These are phyloP conservation scores for Folsomia manolachei DNA, from an alignment of 2,888 invertebrate species.

Conservation along the genomic window DNA sequence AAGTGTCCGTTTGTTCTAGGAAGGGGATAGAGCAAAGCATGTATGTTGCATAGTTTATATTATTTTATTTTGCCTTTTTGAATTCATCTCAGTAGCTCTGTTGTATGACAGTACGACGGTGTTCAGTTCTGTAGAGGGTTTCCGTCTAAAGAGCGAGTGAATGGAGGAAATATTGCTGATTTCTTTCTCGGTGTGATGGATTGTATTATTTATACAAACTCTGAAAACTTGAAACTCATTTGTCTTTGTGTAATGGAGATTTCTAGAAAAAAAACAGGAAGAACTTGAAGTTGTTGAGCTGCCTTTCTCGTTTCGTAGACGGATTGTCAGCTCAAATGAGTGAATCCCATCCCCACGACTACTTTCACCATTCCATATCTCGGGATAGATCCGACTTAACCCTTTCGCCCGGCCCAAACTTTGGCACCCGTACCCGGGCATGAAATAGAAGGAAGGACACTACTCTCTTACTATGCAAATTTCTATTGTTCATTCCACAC, in stretches of 20 bases:
- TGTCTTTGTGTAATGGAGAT: conserved; percentile 38
- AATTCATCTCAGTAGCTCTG: no score
- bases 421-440: background rate
- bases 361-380: conserved; percentile 24
- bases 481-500: conserved; percentile 6
- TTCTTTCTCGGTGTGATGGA: conserved; percentile 45
- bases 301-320: background rate
- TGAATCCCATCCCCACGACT: conserved; percentile 21
- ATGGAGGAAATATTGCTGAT: conserved; percentile 39
- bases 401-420: background rate
- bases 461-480: conserved; percentile 20
- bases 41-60: no score
- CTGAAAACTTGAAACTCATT: conserved; percentile 46
- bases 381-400: conserved; percentile 3
- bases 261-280: background rate
- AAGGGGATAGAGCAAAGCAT: background rate
- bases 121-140: no score
- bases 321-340: conserved; percentile 7
- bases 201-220: conserved; percentile 48
- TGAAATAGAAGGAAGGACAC: background rate
- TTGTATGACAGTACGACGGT: no score
- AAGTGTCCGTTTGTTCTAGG: background rate
- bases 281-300: background rate
- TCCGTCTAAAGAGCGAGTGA: no score
- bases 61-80: no score